phyloP scores from a whole-genome alignment of 2,888 invertebrate genomes.

The Notocelia uddmanniana region DNA sequence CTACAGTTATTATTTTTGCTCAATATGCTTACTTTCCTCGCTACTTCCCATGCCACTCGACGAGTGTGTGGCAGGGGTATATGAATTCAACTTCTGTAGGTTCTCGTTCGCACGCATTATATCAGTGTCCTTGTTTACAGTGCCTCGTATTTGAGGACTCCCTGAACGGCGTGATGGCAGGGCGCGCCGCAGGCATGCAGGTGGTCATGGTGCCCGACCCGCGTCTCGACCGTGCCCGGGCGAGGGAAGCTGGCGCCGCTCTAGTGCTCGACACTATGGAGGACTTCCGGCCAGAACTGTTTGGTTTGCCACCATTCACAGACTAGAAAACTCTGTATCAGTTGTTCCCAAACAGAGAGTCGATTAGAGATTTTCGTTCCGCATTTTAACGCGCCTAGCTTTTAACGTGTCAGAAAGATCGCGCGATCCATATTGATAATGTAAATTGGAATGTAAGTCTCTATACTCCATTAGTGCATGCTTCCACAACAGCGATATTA shows the following conservation, averaged over 20 bases:
- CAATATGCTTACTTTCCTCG: too few species aligned
- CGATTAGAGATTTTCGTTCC: not conserved
- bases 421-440: too few species aligned
- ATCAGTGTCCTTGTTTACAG: conserved; percentile 65
- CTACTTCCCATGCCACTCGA: too few species aligned
- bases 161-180: conserved; percentile 93
- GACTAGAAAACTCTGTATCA: conserved; percentile 44
- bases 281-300: conserved; percentile 92
- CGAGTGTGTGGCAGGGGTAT: too few species aligned
- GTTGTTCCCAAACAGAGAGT: not conserved
- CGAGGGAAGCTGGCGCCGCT: conserved; percentile 82
- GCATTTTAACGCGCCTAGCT: not conserved
- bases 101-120: not conserved
- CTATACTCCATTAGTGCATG: too few species aligned
- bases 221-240: conserved; percentile 64
- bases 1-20: too few species aligned
- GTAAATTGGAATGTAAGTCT: too few species aligned
- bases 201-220: conserved; percentile 92
- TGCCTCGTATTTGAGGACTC: conserved; percentile 97
- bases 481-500: not conserved
- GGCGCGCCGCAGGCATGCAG: conserved; percentile 93
- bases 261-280: conserved; percentile 89
- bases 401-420: not conserved
- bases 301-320: conserved; percentile 91
- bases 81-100: too few species aligned